Evolutionary conservation across 2,797 vertebrate species (phyloP).

Genomic region (Notolabrus celidotus): DNA sequence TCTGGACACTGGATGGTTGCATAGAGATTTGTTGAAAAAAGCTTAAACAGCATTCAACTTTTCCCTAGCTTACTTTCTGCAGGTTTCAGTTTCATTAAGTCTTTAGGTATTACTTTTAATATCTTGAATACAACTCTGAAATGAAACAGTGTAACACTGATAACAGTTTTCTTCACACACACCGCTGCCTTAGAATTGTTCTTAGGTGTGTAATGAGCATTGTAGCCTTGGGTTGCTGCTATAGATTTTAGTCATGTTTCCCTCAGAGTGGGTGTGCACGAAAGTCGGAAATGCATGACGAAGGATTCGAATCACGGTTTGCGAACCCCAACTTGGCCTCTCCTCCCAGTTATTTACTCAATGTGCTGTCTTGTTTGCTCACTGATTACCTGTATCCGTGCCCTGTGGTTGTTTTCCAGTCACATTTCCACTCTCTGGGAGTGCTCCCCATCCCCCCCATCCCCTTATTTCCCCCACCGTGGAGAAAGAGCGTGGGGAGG

Average conservation of each 20-base stretch:
- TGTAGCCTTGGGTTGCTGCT: not conserved
- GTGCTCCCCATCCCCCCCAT: slow-evolving; percentile 29
- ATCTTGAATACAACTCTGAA: not conserved
- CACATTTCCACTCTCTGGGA: slow-evolving; percentile 61
- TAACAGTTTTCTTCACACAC: not conserved
- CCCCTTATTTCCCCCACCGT: slow-evolving; percentile 24
- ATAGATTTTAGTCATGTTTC: slow-evolving; percentile 8
- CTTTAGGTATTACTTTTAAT: no score
- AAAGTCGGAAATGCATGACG: slow-evolving; percentile 26
- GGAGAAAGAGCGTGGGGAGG: slow-evolving; percentile 42
- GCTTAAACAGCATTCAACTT: not conserved
- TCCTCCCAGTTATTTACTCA: slow-evolving; percentile 65
- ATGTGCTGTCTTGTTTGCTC: slow-evolving; percentile 61
- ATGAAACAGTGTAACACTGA: not conserved
- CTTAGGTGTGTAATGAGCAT: not conserved
- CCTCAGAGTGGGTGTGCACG: slow-evolving; percentile 13
- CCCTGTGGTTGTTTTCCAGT: slow-evolving; percentile 70
- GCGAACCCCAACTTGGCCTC: slow-evolving; percentile 47
- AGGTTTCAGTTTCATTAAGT: not conserved
- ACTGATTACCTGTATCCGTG: slow-evolving; percentile 62
- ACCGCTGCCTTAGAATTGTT: slow-evolving; percentile 3
- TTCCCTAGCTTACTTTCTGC: not conserved
- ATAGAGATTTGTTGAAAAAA: not conserved
- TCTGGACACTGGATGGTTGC: slow-evolving; percentile 1
- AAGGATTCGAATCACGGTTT: slow-evolving; percentile 41